Base-by-base conservation (phyloP, 2,888 invertebrate genomes). In the Campopleginae sp. region DNA sequence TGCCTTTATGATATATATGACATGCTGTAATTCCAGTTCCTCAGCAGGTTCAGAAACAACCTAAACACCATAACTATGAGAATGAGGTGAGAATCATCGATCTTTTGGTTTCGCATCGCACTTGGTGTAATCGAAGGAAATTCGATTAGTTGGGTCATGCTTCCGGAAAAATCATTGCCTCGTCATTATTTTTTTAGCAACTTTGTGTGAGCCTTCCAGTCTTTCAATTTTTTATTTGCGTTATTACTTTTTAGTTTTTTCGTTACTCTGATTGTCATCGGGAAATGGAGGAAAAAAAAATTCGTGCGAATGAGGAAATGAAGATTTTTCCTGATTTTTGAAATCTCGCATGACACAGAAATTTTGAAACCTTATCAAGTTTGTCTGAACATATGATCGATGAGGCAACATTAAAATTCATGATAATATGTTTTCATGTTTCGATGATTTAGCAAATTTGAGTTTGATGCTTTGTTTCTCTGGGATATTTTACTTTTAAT, bases 11-110 rank as follows among this genome's bases (percentile, higher is more conserved):
- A 76, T 74, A 51, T 74, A 58, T 42, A 70, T 46, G 23, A 63
- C 27, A 31, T 68, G 70, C 63, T 44, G 63, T 70, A 44, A 84
- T 80, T 80, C 83, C 75, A 75, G 63, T 71, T 84, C 61, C 70
- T 63, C 58, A n/a, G 63, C 58, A 23, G 63, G 48, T 76, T 70
- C 54, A 61, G 70, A 38, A 31, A 81, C 58, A 42, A 46, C 54
- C 14, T 17, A 19, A 51, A 46, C 31, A 38, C 23, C n/a, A 44
- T 54, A 48, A 44, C 61, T 51, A 76, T 65, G 66, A 66, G 77
- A 48, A 48, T 51, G 33, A n/a, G 23, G 27, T 19, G 19, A 79
- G 44, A 68, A 82, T 78, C 75, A 85, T 76, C 77, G 70, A 82
- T 82, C 71, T 85, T 63, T 78, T 42, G 68, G 68, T 33, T 61